Evolutionary conservation across 1,140 invertebrate genomes (phyloP).

Genomic region (Tetranychus urticae): DNA sequence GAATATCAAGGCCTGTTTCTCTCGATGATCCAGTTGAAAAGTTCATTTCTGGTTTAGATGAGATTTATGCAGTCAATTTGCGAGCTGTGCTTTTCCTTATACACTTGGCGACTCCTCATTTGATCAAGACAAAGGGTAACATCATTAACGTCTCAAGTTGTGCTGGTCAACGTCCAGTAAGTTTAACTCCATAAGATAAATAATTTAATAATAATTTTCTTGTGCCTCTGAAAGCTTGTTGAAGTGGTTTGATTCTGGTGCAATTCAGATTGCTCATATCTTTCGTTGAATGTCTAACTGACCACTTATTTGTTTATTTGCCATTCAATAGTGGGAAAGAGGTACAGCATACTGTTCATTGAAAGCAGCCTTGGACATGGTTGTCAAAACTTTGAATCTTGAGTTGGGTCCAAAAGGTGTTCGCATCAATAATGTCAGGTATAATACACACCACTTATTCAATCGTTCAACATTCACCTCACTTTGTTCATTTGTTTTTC

Average conservation of each 20-base stretch:
- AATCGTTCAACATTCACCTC: not conserved
- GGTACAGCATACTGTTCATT: not conserved
- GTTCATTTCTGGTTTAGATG: not conserved
- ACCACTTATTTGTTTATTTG: not conserved
- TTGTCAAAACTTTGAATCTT: slow-evolving; percentile 38
- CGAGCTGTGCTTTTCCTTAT: slow-evolving; percentile 27
- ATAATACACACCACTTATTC: no score
- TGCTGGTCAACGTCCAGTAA: slow-evolving; percentile 41
- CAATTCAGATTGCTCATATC: no score
- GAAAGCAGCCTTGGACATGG: slow-evolving; percentile 63
- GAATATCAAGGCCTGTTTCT: slow-evolving; percentile 25
- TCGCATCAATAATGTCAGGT: slow-evolving; percentile 35
- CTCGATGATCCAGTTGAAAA: not conserved
- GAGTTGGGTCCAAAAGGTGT: slow-evolving; percentile 26
- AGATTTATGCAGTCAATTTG: not conserved
- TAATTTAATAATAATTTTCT: not conserved
- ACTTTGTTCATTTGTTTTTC: no score
- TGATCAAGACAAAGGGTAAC: slow-evolving; percentile 51
- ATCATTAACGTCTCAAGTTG: slow-evolving; percentile 77
- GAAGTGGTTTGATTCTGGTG: no score
- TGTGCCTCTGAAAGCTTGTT: not conserved
- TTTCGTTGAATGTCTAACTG: not conserved
- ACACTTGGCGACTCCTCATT: slow-evolving; percentile 50
- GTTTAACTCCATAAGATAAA: slow-evolving; percentile 3
- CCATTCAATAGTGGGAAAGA: no score